These are phyloP conservation scores for Pteruthius melanotis DNA, from an alignment of 2,113 vertebrate species.

Conservation along the genomic window DNA sequence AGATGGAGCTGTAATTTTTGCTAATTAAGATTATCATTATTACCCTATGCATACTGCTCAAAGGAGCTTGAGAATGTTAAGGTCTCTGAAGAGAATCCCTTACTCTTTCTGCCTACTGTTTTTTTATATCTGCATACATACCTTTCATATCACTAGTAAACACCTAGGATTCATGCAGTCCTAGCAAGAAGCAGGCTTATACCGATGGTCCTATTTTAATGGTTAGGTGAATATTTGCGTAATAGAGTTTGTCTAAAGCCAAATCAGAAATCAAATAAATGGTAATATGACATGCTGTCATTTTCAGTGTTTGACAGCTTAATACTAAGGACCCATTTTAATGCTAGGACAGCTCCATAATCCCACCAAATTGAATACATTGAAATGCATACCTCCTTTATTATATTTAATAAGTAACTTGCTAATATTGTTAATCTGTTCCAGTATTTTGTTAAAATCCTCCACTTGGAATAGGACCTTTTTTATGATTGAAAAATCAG, in stretches of 20 bases:
- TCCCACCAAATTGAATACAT: not conserved
- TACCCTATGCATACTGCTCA: not conserved
- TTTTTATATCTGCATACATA: not conserved
- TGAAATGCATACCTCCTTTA: not conserved
- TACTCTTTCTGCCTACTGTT: not conserved
- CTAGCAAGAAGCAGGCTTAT: not conserved
- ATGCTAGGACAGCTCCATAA: slow-evolving; percentile 7
- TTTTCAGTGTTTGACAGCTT: not conserved
- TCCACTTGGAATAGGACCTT: not conserved
- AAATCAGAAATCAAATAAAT: slow-evolving; percentile 47
- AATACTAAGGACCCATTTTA: not conserved
- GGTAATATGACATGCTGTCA: not conserved
- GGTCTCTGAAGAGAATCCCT: not conserved
- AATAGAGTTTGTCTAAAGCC: slow-evolving; percentile 23
- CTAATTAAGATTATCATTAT: slow-evolving; percentile 40
- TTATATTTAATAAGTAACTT: slow-evolving; percentile 7
- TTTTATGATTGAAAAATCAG: slow-evolving; percentile 12
- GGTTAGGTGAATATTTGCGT: slow-evolving; percentile 15
- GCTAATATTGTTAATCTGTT: slow-evolving; percentile 14
- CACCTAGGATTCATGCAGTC: not conserved
- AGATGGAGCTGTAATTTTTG: slow-evolving; percentile 4
- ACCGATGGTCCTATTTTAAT: not conserved
- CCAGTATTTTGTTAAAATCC: not conserved
- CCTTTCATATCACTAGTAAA: not conserved
- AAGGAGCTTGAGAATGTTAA: not conserved